phyloP scores from a whole-genome alignment of 2,113 vertebrate genomes.

The Amphiprion ocellaris region DNA sequence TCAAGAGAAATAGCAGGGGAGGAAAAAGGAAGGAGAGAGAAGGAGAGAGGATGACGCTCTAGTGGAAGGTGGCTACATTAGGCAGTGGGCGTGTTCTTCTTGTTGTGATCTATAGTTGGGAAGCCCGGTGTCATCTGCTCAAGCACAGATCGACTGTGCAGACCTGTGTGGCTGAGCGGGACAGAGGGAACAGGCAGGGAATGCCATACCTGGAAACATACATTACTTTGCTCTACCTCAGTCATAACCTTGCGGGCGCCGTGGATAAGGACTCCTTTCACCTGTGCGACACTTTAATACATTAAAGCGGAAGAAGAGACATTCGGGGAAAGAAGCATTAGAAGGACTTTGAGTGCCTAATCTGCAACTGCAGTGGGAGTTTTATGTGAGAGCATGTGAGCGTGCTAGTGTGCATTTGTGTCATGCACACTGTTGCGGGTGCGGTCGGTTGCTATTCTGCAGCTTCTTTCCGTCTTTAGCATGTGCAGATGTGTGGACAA shows the following conservation, averaged over 20 bases:
- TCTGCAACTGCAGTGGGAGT: constrained; percentile 49
- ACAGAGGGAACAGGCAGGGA: constrained; percentile 48
- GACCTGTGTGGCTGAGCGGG: constrained; percentile 58
- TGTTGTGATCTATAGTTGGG: constrained; percentile 81
- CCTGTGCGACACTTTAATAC: constrained; percentile 24
- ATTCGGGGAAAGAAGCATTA: constrained; percentile 20
- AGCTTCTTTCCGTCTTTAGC: constrained; percentile 44
- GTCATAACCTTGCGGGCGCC: constrained; percentile 31
- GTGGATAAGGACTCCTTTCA: constrained; percentile 48
- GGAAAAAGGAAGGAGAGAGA: constrained; percentile 24
- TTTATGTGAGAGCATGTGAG: constrained; percentile 30
- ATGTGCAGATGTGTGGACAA: constrained; percentile 76
- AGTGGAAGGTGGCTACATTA: constrained; percentile 68
- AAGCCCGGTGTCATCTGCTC: constrained; percentile 83
- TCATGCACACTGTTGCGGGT: constrained; percentile 55
- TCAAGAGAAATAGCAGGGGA: constrained; percentile 22
- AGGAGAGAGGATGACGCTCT: constrained; percentile 51
- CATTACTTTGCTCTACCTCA: constrained; percentile 36
- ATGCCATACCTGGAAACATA: constrained; percentile 39
- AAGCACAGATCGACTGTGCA: constrained; percentile 67
- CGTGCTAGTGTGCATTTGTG: constrained; percentile 46
- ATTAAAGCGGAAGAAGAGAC: constrained; percentile 28
- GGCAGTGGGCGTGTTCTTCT: constrained; percentile 84
- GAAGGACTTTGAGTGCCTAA: constrained; percentile 29
- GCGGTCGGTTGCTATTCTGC: constrained; percentile 51